Percentiles rank a stretch among this genome's conserved stretches.
Conservation (phyloP, 2,888 invertebrate species). For the Chrysotoxum bicinctum region DNA sequence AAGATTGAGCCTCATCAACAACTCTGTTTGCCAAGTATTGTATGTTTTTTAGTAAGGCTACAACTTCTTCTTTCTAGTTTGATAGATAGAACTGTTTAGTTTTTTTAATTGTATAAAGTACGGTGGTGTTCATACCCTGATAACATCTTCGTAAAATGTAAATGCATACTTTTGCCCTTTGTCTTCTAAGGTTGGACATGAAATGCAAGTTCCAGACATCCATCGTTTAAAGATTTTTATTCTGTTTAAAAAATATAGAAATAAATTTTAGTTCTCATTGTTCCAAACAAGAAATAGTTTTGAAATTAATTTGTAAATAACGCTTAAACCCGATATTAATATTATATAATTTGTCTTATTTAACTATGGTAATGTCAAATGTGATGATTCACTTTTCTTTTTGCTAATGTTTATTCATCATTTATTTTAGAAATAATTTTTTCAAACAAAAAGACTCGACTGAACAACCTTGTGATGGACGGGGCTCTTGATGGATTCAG, state of each 20-base stretch:
- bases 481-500: too few relatives aligned
- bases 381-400: too few relatives aligned
- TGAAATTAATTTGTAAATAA: too few relatives aligned
- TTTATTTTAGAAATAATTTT: too few relatives aligned
- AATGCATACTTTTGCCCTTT: conserved; percentile 84
- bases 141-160: conserved; percentile 91
- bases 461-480: too few relatives aligned
- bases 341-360: too few relatives aligned
- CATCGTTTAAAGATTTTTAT: conserved; percentile 87
- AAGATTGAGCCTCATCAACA: conserved; percentile 85
- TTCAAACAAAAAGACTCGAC: too few relatives aligned
- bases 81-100: not conserved
- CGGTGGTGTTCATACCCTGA: conserved; percentile 83
- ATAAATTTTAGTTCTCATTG: not conserved
- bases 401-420: too few relatives aligned
- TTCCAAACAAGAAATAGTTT: not conserved
- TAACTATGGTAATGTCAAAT: too few relatives aligned
- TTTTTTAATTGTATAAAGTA: not conserved
- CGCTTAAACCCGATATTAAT: too few relatives aligned
- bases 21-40: conserved; percentile 87
- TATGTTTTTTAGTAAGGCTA: conserved; percentile 85
- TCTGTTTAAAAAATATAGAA: conserved; percentile 78
- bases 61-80: conserved; percentile 85
- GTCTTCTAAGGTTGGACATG: conserved; percentile 83
- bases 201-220: conserved; percentile 91